phyloP scores from a whole-genome alignment of 2,888 invertebrate species.

The Lissonota sp. region DNA sequence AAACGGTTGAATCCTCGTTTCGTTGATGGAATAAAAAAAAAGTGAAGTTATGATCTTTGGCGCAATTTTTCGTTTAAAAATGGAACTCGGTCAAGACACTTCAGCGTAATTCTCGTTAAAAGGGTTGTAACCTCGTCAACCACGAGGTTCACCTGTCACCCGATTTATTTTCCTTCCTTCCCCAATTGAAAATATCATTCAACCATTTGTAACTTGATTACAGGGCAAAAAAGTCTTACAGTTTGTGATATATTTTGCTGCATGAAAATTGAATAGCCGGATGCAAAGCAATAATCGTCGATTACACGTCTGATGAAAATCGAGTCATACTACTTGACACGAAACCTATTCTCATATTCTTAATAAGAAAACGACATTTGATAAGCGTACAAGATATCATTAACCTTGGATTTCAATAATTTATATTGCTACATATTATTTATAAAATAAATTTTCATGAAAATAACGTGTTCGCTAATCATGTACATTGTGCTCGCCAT shows the following conservation, averaged over 20 bases:
- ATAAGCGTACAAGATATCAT: too few species aligned
- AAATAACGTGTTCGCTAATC: too few species aligned
- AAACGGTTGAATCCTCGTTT: conserved; percentile 40
- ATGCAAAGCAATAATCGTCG: neutral
- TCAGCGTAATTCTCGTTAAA: conserved; percentile 21
- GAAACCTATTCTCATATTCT: too few species aligned
- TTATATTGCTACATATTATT: too few species aligned
- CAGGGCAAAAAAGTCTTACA: too few species aligned
- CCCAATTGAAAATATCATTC: neutral
- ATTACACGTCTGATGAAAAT: conserved; percentile 2
- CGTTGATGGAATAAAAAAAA: conserved; percentile 18
- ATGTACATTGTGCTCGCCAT: too few species aligned
- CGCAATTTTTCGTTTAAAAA: conserved; percentile 61
- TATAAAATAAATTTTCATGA: too few species aligned
- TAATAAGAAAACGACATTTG: too few species aligned
- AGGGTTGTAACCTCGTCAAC: conserved; percentile 36
- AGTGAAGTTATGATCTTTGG: conserved; percentile 25
- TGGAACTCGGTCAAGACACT: conserved; percentile 65
- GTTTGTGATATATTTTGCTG: neutral
- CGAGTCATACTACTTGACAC: conserved; percentile 1
- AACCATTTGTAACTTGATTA: neutral
- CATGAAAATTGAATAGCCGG: neutral
- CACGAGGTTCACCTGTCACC: conserved; percentile 35
- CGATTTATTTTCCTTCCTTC: conserved; percentile 5
- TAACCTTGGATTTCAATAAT: too few species aligned